Conservation (phyloP, 1,140 invertebrate species). For the Telenomus remus region DNA sequence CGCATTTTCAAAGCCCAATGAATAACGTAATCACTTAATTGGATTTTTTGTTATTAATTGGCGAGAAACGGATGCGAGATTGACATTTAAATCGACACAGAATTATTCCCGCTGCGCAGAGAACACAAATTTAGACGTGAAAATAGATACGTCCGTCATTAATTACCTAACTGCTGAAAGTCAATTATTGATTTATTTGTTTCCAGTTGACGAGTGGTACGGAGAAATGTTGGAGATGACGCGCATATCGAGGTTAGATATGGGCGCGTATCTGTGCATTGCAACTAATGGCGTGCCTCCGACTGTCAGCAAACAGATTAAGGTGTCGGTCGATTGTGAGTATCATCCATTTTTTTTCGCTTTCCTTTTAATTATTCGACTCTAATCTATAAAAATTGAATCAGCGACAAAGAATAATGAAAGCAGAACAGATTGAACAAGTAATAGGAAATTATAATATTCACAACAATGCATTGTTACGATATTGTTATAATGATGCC, state of each 20-base stretch:
- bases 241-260: conserved; percentile 89
- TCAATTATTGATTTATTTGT: conserved; percentile 38
- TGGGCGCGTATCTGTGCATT: conserved; percentile 93
- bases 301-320: conserved; percentile 91
- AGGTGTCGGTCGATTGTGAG: conserved; percentile 96
- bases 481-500: too few relatives aligned
- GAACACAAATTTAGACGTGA: conserved; percentile 18
- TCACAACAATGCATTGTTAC: too few relatives aligned
- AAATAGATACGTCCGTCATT: conserved; percentile 21
- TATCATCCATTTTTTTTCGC: conserved; percentile 66
- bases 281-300: conserved; percentile 86
- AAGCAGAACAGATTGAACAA: too few relatives aligned
- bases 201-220: conserved; percentile 86
- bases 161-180: conserved; percentile 18
- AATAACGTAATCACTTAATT: conserved; percentile 18
- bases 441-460: too few relatives aligned
- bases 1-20: neutral
- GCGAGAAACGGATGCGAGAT: conserved; percentile 28
- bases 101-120: conserved; percentile 13
- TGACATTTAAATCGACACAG: conserved; percentile 22
- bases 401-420: too few relatives aligned
- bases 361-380: neutral
- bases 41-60: conserved; percentile 39
- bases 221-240: conserved; percentile 89
- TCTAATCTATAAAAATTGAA: neutral